Evolutionary conservation across 2,888 invertebrate species (phyloP), one percentile per base, ranked within the genome.

Genomic region (Eristalis intricaria): DNA sequence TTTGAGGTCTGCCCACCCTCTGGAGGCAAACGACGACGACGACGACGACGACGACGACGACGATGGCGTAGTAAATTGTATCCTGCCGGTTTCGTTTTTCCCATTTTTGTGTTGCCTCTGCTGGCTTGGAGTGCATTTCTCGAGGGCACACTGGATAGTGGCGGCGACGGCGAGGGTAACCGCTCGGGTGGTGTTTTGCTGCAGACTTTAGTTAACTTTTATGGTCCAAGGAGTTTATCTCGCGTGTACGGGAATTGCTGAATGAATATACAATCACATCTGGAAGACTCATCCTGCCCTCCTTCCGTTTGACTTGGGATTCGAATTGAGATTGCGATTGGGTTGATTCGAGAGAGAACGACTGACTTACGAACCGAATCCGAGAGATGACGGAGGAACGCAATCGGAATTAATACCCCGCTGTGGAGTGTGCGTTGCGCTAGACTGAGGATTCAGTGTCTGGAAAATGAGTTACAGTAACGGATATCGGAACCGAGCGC

Each of bases 371-470:
- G 78, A 82, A 66, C 73, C 78, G 74, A 70, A 78, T 71, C 76
- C 19, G 68, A 69, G 50, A n/a, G 50, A 63, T 35, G 68, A 60
- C 61, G 66, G 68, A 80, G 82, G 75, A 79, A 58, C 83, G 75
- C 83, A 87, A 87, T 87, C 86, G 68, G 86, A 75, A 87, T 87
- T 83, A 87, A 87, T 87, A 63, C 43, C 86, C 86, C 19, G 78
- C 74, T 82, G 86, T 79, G 66, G 29, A 19, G 50, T 50, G 50
- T 50, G 50, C 58, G 78, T 79, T 87, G 78, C 78, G 75, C 61
- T 75, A 66, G 61, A 87, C 78, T 82, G 78, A 82, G 65, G 69
- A 77, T 66, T 83, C 86, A 79, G 63, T 71, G 74, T 23, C 78
- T 83, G 83, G 74, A 87, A 83, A 83, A 83, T 87, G 86, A 87